Evolutionary conservation across 2,113 vertebrate genomes (phyloP).

Genomic region (Caranx ignobilis): DNA sequence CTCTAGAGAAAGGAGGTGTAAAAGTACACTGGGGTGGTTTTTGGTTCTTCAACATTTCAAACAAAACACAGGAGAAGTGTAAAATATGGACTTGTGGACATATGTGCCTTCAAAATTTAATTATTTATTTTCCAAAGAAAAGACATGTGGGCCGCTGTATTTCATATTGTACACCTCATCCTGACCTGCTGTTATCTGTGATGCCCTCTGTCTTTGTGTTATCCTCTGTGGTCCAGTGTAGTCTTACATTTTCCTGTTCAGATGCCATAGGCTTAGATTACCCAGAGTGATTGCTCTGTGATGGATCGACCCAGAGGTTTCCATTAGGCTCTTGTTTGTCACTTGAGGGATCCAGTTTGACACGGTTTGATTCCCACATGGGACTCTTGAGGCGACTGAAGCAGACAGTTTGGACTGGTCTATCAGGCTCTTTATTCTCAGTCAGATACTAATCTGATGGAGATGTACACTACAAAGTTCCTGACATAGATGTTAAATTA

Average conservation of each 20-base stretch:
- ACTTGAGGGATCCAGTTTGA: conserved; percentile 72
- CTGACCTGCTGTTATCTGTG: conserved; percentile 11
- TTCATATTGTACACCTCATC: conserved; percentile 30
- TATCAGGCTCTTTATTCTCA: conserved; percentile 40
- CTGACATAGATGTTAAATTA: conserved; percentile 24
- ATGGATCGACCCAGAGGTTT: conserved; percentile 69
- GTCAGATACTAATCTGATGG: conserved; percentile 46
- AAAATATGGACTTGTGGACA: no score
- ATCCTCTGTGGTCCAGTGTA: conserved; percentile 52
- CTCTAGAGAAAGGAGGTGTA: no score
- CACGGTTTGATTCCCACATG: conserved; percentile 61
- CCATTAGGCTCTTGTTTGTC: conserved; percentile 71
- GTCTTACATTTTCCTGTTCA: conserved; percentile 57
- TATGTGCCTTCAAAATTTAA: background rate
- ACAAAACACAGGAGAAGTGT: no score
- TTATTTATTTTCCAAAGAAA: conserved; percentile 15
- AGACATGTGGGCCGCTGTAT: background rate
- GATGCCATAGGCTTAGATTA: conserved; percentile 70
- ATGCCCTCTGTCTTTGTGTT: conserved; percentile 47
- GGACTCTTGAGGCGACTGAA: conserved; percentile 44
- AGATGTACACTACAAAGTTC: conserved; percentile 20
- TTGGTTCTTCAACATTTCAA: no score
- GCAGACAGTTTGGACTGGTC: conserved; percentile 51
- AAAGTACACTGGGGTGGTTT: no score
- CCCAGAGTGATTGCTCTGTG: conserved; percentile 63